Conservation (phyloP, 2,797 vertebrate species). For the Macrochelys suwanniensis region DNA sequence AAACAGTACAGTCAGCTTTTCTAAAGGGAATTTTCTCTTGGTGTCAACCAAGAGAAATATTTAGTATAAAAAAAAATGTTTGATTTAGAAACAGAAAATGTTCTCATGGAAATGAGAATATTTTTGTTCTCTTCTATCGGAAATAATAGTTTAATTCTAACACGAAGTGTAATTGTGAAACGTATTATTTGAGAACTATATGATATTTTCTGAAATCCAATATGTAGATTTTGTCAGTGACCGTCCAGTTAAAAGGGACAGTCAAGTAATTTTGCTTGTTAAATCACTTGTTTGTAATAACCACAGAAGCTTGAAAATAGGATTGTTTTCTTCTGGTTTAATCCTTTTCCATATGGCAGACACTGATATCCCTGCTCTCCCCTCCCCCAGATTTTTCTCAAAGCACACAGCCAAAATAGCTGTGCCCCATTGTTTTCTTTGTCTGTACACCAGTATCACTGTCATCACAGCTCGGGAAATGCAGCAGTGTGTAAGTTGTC, state of each 20-base stretch:
- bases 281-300: slow-evolving; percentile 11
- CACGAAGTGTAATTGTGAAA: not conserved
- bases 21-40: not conserved
- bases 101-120: slow-evolving; percentile 6
- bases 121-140: not conserved
- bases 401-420: not conserved
- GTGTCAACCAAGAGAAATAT: not conserved
- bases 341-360: slow-evolving; percentile 7
- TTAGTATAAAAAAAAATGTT: not conserved
- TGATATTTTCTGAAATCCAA: accelerated
- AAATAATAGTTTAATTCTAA: not conserved
- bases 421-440: not conserved
- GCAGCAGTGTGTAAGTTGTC: not conserved
- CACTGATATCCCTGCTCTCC: not conserved
- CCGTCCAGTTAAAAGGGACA: not conserved
- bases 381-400: not conserved
- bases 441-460: not conserved
- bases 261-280: slow-evolving; percentile 4
- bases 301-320: not conserved
- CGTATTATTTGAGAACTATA: not conserved
- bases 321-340: not conserved
- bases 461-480: not conserved
- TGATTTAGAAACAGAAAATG: slow-evolving; percentile 30
- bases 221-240: not conserved
- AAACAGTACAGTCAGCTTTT: not conserved